These are phyloP conservation scores for Paratrypauchen microcephalus DNA, from an alignment of 2,797 vertebrate genomes.

Conservation along the genomic window DNA sequence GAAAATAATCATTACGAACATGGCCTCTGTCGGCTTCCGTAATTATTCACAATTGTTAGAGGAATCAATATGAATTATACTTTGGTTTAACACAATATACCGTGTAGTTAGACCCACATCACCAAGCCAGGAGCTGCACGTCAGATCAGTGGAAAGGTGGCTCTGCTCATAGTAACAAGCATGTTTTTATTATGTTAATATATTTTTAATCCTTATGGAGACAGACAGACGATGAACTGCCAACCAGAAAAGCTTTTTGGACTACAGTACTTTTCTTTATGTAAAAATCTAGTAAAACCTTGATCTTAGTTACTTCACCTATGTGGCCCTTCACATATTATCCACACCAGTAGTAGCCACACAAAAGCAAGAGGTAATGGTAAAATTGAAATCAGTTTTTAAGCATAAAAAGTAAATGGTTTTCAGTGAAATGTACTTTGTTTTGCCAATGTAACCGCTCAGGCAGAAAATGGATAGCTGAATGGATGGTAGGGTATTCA, in stretches of 20 bases:
- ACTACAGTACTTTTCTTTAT: not conserved
- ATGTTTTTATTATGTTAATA: too few species aligned
- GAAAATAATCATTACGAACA: too few species aligned
- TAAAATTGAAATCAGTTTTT: slow-evolving; percentile 51
- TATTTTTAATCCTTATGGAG: too few species aligned
- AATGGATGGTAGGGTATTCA: slow-evolving; percentile 20
- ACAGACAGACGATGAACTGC: too few species aligned
- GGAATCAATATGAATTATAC: too few species aligned
- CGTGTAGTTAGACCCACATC: not conserved
- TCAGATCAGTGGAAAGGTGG: too few species aligned
- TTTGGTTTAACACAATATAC: too few species aligned
- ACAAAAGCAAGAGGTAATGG: slow-evolving; percentile 39
- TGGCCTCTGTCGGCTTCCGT: too few species aligned
- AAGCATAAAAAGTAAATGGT: slow-evolving; percentile 47
- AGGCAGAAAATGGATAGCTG: slow-evolving; percentile 18
- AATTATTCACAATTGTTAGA: too few species aligned
- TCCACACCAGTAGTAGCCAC: slow-evolving; percentile 51
- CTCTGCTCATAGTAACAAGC: too few species aligned
- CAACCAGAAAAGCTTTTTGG: not conserved
- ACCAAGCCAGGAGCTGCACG: too few species aligned
- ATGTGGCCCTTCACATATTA: slow-evolving; percentile 37
- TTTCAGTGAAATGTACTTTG: slow-evolving; percentile 35
- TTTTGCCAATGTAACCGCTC: slow-evolving; percentile 18
- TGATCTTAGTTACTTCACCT: slow-evolving; percentile 30
- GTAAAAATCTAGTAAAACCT: slow-evolving; percentile 48